These are phyloP conservation scores for Araneus ventricosus DNA, from an alignment of 1,140 invertebrate genomes.

Conservation along the genomic window DNA sequence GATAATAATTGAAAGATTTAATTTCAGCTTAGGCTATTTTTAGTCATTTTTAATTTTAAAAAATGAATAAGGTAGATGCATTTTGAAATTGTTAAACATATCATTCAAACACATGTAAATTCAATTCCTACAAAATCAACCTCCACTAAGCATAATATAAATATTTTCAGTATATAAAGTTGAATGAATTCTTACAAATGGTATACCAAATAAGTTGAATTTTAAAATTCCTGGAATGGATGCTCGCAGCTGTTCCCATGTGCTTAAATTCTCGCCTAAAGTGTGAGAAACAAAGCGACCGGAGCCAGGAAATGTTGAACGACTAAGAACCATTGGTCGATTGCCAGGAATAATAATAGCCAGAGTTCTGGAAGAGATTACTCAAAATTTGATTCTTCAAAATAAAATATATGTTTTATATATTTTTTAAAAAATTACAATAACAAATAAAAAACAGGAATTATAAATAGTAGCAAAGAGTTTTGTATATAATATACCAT, in stretches of 20 bases:
- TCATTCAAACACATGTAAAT: neutral
- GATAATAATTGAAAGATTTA: too few species aligned
- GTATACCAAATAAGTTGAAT: conserved; percentile 81
- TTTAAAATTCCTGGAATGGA: conserved; percentile 81
- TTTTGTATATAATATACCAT: too few species aligned
- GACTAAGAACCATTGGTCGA: conserved; percentile 79
- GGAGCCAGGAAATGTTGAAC: conserved; percentile 83
- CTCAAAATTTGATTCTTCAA: neutral
- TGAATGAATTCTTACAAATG: conserved; percentile 78
- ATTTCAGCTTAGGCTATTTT: too few species aligned
- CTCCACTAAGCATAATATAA: neutral
- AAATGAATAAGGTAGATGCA: neutral
- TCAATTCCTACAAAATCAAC: neutral
- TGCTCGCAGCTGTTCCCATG: conserved; percentile 81
- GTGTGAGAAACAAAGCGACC: conserved; percentile 83
- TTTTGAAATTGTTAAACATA: neutral
- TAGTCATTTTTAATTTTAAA: too few species aligned
- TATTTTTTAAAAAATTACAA: too few species aligned
- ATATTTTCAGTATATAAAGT: neutral
- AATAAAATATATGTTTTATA: neutral
- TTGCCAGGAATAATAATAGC: conserved; percentile 73
- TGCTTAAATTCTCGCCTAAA: conserved; percentile 82
- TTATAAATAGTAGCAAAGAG: too few species aligned
- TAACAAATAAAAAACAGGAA: too few species aligned
- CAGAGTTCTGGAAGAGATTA: conserved; percentile 54